phyloP scores from a whole-genome alignment of 2,888 invertebrate species.

The Microdon myrmicae region DNA sequence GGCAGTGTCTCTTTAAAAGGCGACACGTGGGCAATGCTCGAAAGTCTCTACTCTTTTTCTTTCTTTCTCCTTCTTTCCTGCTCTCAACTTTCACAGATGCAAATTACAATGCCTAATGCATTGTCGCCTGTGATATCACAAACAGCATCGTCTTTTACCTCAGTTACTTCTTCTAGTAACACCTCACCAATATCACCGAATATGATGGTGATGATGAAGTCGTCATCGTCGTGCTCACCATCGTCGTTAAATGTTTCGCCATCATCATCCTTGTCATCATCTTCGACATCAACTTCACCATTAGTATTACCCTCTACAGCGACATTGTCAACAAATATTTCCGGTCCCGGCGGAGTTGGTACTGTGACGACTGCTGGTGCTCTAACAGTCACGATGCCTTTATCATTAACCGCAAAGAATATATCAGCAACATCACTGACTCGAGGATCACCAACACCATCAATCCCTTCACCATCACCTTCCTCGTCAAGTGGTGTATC shows the following conservation, averaged over 20 bases:
- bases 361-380: constrained; percentile 17
- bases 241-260: constrained; percentile 29
- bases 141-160: constrained; percentile 54
- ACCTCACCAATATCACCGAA: constrained; percentile 56
- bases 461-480: constrained; percentile 65
- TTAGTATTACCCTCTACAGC: constrained; percentile 8
- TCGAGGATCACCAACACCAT: constrained; percentile 64
- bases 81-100: constrained; percentile 56
- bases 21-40: constrained; percentile 36
- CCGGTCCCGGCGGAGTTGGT: constrained; percentile 40
- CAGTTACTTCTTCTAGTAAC: constrained; percentile 50
- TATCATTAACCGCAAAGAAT: constrained; percentile 59
- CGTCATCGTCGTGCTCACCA: constrained; percentile 25
- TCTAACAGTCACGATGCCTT: constrained; percentile 53
- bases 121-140: constrained; percentile 66
- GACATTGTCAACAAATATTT: constrained; percentile 13
- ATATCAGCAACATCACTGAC: constrained; percentile 58
- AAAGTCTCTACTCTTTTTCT: constrained; percentile 42
- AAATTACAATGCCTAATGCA: constrained; percentile 61
- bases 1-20: constrained; percentile 46
- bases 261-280: constrained; percentile 18
- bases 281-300: constrained; percentile 37
- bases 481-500: constrained; percentile 64
- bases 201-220: constrained; percentile 40
- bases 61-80: constrained; percentile 39